These are phyloP conservation scores for Chaitophorus viminalis DNA, from an alignment of 2,888 invertebrate species.

Conservation along the genomic window DNA sequence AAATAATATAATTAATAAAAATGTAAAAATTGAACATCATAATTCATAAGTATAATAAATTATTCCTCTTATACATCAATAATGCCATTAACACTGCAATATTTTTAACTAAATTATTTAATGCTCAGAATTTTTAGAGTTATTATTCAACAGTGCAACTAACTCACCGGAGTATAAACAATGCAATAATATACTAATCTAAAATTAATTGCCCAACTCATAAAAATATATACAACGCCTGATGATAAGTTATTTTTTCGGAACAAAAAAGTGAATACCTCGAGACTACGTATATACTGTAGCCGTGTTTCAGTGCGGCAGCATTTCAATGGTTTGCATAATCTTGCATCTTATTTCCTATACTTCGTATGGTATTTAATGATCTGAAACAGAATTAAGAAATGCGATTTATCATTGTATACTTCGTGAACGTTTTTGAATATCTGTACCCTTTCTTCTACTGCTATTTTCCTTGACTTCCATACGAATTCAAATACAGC, in stretches of 20 bases:
- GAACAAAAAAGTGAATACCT: background rate
- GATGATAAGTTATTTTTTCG: background rate
- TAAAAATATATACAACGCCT: background rate
- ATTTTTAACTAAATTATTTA: background rate
- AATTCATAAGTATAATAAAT: background rate
- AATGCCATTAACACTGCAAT: too few relatives aligned
- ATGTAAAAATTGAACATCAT: background rate
- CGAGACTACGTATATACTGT: background rate
- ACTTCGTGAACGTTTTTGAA: slow-evolving; percentile 14
- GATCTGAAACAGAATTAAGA: slow-evolving; percentile 34
- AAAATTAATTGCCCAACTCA: background rate
- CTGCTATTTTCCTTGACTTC: slow-evolving; percentile 92
- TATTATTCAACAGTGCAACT: background rate
- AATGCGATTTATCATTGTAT: slow-evolving; percentile 27
- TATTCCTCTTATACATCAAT: background rate
- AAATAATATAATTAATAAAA: background rate
- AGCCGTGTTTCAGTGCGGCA: background rate
- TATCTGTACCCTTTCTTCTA: slow-evolving; percentile 82
- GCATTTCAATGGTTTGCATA: background rate
- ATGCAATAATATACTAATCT: slow-evolving; percentile 1
- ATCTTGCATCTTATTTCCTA: slow-evolving; percentile 14
- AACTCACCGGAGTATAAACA: background rate
- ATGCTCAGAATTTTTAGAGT: background rate
- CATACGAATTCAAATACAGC: slow-evolving; percentile 96
- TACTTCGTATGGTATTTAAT: slow-evolving; percentile 59